phyloP scores from a whole-genome alignment of 2,888 invertebrate species.

The Lysandra coridon region DNA sequence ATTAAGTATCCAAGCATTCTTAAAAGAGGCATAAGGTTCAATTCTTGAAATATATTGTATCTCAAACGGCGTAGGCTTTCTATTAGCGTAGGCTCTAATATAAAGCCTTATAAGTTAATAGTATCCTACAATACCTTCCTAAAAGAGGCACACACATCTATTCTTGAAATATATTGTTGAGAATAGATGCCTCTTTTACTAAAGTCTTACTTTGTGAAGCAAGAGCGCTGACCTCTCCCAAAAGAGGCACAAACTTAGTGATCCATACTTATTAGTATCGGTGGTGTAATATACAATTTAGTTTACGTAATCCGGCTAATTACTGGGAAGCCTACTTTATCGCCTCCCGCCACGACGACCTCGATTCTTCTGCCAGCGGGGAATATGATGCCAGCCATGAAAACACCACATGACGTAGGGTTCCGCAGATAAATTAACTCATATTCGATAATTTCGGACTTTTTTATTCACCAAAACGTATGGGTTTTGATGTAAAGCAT shows the following conservation, averaged over 20 bases:
- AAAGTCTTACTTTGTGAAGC: neutral
- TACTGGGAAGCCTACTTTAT: constrained; percentile 34
- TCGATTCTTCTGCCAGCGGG: constrained; percentile 38
- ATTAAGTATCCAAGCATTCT: no score
- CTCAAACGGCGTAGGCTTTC: no score
- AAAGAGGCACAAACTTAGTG: neutral
- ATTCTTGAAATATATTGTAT: no score
- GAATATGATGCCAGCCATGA: constrained; percentile 36
- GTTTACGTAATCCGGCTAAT: constrained; percentile 29
- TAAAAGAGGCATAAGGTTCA: no score
- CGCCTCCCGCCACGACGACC: constrained; percentile 37
- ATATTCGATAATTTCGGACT: no score
- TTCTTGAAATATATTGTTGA: neutral
- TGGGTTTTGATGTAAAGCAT: no score
- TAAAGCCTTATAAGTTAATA: no score
- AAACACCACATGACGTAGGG: neutral
- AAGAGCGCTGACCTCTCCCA: neutral
- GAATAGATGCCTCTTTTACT: no score
- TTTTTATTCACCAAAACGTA: no score
- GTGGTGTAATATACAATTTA: constrained; percentile 39
- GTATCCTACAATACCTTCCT: no score
- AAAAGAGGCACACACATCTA: neutral
- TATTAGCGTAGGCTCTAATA: no score
- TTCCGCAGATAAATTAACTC: neutral
- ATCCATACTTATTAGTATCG: neutral